Conservation (phyloP, 1,140 invertebrate species). For the Papilio polyxenes region DNA sequence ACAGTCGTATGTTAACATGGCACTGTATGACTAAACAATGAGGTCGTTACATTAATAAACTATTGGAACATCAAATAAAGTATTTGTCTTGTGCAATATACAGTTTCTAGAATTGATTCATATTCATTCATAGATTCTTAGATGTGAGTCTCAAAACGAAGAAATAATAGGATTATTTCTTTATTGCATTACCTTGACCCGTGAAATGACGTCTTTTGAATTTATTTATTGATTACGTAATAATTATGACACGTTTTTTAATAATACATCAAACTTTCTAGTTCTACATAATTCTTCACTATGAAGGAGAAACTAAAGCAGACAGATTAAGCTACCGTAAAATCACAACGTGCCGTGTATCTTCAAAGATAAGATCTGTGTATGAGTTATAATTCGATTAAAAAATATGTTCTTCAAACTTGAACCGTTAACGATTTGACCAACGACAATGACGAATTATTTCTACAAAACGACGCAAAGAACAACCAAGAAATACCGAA, state of each 20-base stretch:
- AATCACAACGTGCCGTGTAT: neutral
- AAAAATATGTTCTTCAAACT: no score
- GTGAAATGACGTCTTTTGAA: neutral
- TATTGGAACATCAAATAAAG: neutral
- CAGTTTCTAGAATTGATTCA: neutral
- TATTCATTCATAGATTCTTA: neutral
- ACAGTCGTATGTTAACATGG: neutral
- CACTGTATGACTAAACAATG: neutral
- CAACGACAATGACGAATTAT: no score
- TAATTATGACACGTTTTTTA: no score
- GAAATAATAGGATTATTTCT: neutral
- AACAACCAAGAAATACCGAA: no score
- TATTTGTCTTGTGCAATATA: neutral
- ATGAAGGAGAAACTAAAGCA: neutral
- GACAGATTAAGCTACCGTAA: neutral
- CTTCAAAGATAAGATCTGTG: no score
- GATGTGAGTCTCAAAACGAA: neutral
- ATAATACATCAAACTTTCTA: neutral
- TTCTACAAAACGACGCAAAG: no score
- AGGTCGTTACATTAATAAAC: constrained; percentile 1
- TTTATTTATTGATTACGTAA: no score
- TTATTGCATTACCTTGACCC: neutral
- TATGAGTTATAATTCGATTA: no score
- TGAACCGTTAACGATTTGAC: no score
- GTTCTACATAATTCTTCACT: neutral